Evolutionary conservation across 1,140 invertebrate genomes (phyloP).

Genomic region (Scylla paramamosain): DNA sequence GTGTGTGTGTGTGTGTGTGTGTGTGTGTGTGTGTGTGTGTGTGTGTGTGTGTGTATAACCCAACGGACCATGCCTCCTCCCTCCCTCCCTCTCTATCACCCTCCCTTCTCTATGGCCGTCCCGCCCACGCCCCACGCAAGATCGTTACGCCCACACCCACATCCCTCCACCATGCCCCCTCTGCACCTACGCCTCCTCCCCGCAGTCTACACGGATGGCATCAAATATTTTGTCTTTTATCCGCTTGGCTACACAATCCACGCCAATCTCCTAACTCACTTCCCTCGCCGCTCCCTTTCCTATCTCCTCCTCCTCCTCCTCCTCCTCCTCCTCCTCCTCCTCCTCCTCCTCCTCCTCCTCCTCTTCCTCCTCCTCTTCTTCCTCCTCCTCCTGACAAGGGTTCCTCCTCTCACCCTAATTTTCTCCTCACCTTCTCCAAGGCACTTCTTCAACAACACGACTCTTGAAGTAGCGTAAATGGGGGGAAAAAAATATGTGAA

Average conservation of each 20-base stretch:
- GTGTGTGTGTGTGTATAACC: slow-evolving; percentile 26
- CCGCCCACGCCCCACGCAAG: background rate
- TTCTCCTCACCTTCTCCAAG: background rate
- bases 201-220: too few species aligned
- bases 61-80: background rate
- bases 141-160: too few species aligned
- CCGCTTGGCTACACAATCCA: too few species aligned
- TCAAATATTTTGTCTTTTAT: too few species aligned
- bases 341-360: background rate
- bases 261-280: too few species aligned
- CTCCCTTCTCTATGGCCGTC: background rate
- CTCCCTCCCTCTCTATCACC: background rate
- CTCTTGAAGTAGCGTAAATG: too few species aligned
- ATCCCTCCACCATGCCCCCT: too few species aligned
- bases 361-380: background rate
- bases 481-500: too few species aligned
- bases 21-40: slow-evolving; percentile 51
- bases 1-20: slow-evolving; percentile 55
- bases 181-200: too few species aligned
- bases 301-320: background rate
- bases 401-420: background rate
- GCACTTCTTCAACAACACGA: too few species aligned
- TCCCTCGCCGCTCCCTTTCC: background rate
- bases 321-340: background rate
- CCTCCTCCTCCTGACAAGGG: background rate